These are phyloP conservation scores for Syngnathus rostellatus DNA, from an alignment of 2,797 vertebrate genomes.

Conservation along the genomic window DNA sequence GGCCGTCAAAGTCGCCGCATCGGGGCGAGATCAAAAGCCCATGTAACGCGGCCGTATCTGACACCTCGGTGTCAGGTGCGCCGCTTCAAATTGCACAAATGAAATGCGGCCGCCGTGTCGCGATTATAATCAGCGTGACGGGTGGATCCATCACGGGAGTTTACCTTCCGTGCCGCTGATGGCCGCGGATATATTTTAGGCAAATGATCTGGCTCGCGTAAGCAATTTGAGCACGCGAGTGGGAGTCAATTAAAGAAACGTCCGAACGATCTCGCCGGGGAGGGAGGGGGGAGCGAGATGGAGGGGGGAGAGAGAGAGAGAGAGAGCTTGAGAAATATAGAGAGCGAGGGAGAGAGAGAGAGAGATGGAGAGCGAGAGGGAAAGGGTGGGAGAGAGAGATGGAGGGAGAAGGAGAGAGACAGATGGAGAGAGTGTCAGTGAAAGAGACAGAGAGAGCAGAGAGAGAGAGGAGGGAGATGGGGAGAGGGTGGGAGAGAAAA, in stretches of 20 bases:
- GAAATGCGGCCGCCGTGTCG: conserved; percentile 1
- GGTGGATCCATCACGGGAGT: conserved; percentile 3
- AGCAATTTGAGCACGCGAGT: conserved; percentile 67
- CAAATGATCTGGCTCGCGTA: conserved; percentile 68
- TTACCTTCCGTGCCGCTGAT: conserved; percentile 24
- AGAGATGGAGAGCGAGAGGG: conserved; percentile 28
- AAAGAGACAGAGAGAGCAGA: background rate
- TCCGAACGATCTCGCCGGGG: conserved; percentile 60
- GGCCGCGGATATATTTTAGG: conserved; percentile 44
- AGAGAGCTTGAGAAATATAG: background rate
- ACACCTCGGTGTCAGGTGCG: background rate
- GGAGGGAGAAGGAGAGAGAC: too few species aligned
- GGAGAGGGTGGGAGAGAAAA: conserved; percentile 13
- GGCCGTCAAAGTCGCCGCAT: background rate
- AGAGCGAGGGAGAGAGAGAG: conserved; percentile 1
- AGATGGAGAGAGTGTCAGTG: conserved; percentile 12
- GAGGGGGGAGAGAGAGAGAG: background rate
- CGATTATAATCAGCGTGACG: conserved; percentile 1
- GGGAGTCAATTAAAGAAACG: conserved; percentile 75
- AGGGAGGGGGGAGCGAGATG: conserved; percentile 3
- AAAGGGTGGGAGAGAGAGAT: conserved; percentile 14
- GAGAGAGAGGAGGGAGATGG: conserved; percentile 8
- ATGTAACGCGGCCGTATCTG: background rate
- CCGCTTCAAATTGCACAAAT: conserved; percentile 4
- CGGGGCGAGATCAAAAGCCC: background rate